Conservation (phyloP, 1,140 invertebrate genomes). For the Drosophila prosaltans region DNA sequence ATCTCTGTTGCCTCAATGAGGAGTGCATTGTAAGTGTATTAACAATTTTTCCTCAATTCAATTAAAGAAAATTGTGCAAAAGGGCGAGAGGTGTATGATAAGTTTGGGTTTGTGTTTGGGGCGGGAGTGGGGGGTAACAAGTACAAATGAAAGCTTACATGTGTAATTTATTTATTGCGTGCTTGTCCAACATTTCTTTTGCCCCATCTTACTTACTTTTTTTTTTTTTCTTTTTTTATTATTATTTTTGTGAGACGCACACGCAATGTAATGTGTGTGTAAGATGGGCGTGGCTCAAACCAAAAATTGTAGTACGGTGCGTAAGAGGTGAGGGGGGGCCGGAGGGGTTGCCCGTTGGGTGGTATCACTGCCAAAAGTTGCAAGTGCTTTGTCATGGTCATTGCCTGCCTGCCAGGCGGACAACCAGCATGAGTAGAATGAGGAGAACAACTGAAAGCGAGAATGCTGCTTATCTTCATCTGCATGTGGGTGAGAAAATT, state of each 20-base stretch:
- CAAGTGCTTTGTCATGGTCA: conserved; percentile 39
- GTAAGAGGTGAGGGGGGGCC: background rate
- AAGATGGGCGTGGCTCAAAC: background rate
- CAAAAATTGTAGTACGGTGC: background rate
- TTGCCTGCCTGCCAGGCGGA: background rate
- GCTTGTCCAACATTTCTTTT: conserved; percentile 55
- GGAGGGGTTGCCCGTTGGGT: background rate
- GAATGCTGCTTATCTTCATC: conserved; percentile 18
- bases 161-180: conserved; percentile 82
- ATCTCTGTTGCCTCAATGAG: conserved; percentile 95
- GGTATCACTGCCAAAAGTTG: conserved; percentile 34
- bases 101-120: background rate
- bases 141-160: conserved; percentile 40
- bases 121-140: background rate
- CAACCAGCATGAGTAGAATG: background rate
- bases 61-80: conserved; percentile 47
- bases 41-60: conserved; percentile 50
- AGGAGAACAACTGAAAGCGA: conserved; percentile 14
- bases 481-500: conserved; percentile 22
- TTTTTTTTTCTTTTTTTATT: background rate
- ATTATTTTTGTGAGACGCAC: conserved; percentile 8
- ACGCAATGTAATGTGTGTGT: background rate
- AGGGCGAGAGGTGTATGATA: conserved; percentile 32
- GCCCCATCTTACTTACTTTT: background rate
- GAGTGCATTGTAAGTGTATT: conserved; percentile 92